These are phyloP conservation scores for Portevinia maculata DNA, from an alignment of 2,888 invertebrate genomes.

Conservation along the genomic window DNA sequence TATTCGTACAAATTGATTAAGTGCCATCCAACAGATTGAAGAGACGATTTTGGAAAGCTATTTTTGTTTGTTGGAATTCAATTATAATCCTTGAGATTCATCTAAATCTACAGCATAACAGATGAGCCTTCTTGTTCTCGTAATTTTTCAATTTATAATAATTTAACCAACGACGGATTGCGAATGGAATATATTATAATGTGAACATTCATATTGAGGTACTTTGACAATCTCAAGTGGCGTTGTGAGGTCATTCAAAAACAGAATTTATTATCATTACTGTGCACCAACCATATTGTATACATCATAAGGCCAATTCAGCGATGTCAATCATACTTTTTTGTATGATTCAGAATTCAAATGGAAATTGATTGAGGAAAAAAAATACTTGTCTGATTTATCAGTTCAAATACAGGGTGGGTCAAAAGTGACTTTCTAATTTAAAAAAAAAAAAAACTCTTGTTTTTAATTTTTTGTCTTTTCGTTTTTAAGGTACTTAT, in stretches of 20 bases:
- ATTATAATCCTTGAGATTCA: slow-evolving; percentile 21
- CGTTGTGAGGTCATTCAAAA: slow-evolving; percentile 49
- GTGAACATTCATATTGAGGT: slow-evolving; percentile 5
- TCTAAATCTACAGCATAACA: slow-evolving; percentile 1
- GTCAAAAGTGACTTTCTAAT: too few species aligned
- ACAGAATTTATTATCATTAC: slow-evolving; percentile 59
- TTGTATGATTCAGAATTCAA: slow-evolving; percentile 18
- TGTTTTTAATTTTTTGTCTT: too few species aligned
- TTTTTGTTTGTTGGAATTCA: not conserved
- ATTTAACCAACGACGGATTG: slow-evolving; percentile 23
- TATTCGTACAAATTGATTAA: slow-evolving; percentile 6
- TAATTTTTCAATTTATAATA: slow-evolving; percentile 50
- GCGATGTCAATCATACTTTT: slow-evolving; percentile 51
- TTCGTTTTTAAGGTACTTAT: too few species aligned
- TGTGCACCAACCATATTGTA: slow-evolving; percentile 30
- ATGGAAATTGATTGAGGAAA: slow-evolving; percentile 45
- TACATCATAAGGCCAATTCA: slow-evolving; percentile 52
- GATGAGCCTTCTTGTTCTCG: slow-evolving; percentile 21
- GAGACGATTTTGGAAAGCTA: not conserved
- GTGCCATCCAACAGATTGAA: not conserved
- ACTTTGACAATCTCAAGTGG: slow-evolving; percentile 60
- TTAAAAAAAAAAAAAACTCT: too few species aligned
- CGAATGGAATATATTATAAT: not conserved
- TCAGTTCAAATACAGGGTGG: slow-evolving; percentile 39
- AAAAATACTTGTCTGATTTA: slow-evolving; percentile 43